Base-by-base conservation (phyloP, 23 tunicate species). In the Oikopleura albicans region DNA sequence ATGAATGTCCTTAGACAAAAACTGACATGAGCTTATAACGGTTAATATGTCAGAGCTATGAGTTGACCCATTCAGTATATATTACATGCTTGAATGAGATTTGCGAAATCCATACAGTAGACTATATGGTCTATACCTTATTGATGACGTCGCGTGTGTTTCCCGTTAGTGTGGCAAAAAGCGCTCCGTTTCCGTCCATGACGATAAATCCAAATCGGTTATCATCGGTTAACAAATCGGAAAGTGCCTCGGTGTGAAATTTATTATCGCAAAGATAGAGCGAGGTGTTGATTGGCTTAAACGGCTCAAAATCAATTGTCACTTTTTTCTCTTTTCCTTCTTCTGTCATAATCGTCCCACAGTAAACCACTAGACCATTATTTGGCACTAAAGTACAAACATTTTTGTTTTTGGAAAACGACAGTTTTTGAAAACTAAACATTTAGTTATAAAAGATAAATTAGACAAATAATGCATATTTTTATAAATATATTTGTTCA, bases 281-380 rank as follows among this genome's bases (percentile, higher is more conserved):
- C 0, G 98, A 93, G 36, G 98, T 93, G 85, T 93, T 93, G 40
- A 93, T 93, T 0, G 98, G 94, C 84, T 93, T 93, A 79, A 93
- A 93, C 35, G 98, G 98, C 86, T 93, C 94, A 85, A 93, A 93
- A 88, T 93, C 98, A 66, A 93, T 93, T 86, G 91, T 93, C 0
- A 93, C 98, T 85, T 93, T 93, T 76, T 93, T 93, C 75, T 93
- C 98, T 57, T 90, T 93, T 75, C 98, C 98, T 86, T 93, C 98
- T 85, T 93, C 98, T 29, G 98, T 93, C 28, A 93, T 92, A 57
- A 93, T 93, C 0, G 98, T 93, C 22, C 98, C 98, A 86, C 98
- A 93, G 84, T 93, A 93, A 1, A 93, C 98, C 34, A 93, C 98
- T 40, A 93, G 89, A n/a, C 98, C 98, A 86, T 93, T 93, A 0